Base-by-base conservation (phyloP, 2,888 invertebrate genomes). In the Brassicogethes aeneus region DNA sequence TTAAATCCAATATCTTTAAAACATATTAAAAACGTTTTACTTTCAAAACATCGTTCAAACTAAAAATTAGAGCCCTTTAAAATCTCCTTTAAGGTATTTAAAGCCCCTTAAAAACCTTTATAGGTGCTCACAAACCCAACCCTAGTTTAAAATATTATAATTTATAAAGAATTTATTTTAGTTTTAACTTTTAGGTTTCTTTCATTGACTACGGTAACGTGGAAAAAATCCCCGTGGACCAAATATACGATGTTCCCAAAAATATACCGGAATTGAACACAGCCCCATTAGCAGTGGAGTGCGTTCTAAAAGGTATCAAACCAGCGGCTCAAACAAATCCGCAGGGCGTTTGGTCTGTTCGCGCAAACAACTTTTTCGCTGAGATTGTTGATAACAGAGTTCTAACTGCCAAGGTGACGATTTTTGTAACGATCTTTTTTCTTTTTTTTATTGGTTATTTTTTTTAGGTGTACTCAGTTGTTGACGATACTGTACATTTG, bases 171-270 rank as follows among this genome's bases (percentile, higher is more conserved):
- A n/a, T n/a, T n/a, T n/a, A n/a, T n/a, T n/a, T n/a, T n/a, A n/a
- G n/a, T n/a, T n/a, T n/a, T n/a, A n/a, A n/a, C n/a, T n/a, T n/a
- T n/a, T 62, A 83, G 77, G 77, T 91, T 2, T 71, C 77, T 38
- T 90, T 82, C 61, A 77, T 92, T 37, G 93, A 94, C 69, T 84
- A 76, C 63, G 93, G 93, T 12, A 77, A 79, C 52, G 69, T 62
- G 13, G 73, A 67, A 0, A 65, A 68, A 32, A 66, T 82, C 17
- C 56, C 61, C 37, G 49, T 60, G 37, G 56, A 66, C 36, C 70
- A 72, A 42, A 50, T 82, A 31, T 72, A 71, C 38, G 58, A 65
- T 13, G 50, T 75, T 17, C 65, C 61, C 2, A 38, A 53, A 15
- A n/a, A n/a, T n/a, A 38, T 40, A 3, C 39, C 49, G 0, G 51